Conservation (phyloP, 1,140 invertebrate species). For the Heterodera schachtii region DNA sequence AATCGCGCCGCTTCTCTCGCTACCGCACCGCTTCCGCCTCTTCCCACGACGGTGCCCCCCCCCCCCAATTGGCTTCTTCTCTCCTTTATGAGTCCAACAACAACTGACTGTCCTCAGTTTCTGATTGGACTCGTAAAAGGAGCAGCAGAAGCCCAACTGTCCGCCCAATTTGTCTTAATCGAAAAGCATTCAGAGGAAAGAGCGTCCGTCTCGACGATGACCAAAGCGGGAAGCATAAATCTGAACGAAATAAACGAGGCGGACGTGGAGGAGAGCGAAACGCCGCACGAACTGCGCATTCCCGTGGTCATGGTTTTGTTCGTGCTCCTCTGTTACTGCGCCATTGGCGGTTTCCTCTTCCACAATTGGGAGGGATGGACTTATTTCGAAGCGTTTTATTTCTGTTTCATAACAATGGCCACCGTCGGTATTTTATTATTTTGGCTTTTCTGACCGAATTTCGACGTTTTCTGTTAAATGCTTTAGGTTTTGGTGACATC, state of each 20-base stretch:
- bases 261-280: conserved; percentile 44
- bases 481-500: conserved; percentile 61
- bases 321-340: conserved; percentile 60
- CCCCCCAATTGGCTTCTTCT: too few species aligned
- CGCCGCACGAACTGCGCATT: conserved; percentile 47
- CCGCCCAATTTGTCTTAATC: background rate
- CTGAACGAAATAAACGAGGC: conserved; percentile 58
- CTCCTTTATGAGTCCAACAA: too few species aligned
- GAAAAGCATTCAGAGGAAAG: background rate
- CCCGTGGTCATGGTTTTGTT: conserved; percentile 63
- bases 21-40: conserved; percentile 52
- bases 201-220: conserved; percentile 1
- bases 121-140: too few species aligned
- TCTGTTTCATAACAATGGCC: conserved; percentile 66
- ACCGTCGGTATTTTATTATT: conserved; percentile 52
- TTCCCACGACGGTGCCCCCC: conserved; percentile 20
- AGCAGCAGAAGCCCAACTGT: background rate
- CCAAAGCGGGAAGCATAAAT: conserved; percentile 60
- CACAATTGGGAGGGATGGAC: conserved; percentile 62
- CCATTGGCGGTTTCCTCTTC: conserved; percentile 61
- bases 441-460: background rate
- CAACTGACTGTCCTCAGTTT: too few species aligned
- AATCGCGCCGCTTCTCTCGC: conserved; percentile 55
- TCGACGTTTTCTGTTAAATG: conserved; percentile 7
- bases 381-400: conserved; percentile 66